Base-by-base conservation (phyloP, 2,113 vertebrate species). In the Chinchilla lanigera region DNA sequence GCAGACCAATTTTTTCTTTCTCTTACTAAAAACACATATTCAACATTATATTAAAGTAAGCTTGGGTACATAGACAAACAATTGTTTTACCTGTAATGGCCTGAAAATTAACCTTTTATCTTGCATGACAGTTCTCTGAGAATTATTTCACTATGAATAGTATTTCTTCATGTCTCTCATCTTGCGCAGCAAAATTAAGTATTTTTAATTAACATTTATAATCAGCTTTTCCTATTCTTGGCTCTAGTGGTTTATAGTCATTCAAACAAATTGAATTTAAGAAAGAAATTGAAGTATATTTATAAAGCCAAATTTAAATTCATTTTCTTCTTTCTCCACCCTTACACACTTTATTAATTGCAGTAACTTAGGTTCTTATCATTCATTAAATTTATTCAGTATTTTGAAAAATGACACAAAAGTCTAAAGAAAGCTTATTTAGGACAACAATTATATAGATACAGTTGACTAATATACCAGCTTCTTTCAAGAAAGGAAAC, bases 181-280 rank as follows among this genome's bases (percentile, higher is more conserved):
- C 75, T 86, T 95, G 60, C 60, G 54, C 81, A 94, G 80, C 3
- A 95, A 97, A 97, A 93, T 95, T 90, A 98, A 95, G 89, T 96
- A 94, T 92, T 97, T 96, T 97, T 63, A 97, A 94, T 97, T 97
- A 97, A 93, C 94, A 93, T 93, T 87, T 75, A 41, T 89, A 98
- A 97, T 97, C 87, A 94, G 89, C 80, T 95, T 95, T 94, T 89
- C 60, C 75, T 84, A 17, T 97, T 98, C 77, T 96, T 78, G 78
- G 35, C 41, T 94, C 77, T 93, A 84, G 60, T 96, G 78, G 81
- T 82, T 97, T 97, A 94, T 89, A 96, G 80, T 97, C 85, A 93
- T 95, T 97, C 92, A 97, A 97, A 60, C 47, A 96, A 96, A 97
- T 93, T 95, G 71, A 97, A 94, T 97, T 97, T 97, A 92, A 97